Evolutionary conservation across 2,113 vertebrate genomes (phyloP).

Genomic region (Bos taurus): DNA sequence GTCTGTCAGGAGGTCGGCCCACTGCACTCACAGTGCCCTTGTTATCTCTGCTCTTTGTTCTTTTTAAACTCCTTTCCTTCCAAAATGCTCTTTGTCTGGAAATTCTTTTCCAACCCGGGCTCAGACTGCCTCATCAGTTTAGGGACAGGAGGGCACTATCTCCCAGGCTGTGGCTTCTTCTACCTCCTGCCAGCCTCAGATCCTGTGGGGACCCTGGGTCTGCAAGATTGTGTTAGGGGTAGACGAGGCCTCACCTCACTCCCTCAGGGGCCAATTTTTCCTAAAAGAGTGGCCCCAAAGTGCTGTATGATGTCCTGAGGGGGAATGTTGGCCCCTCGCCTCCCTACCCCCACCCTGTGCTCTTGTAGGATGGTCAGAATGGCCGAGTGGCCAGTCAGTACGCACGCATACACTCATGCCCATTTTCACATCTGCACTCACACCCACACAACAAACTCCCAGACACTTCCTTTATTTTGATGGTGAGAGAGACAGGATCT

Average conservation of each 20-base stretch:
- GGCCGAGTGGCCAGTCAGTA: too few species aligned
- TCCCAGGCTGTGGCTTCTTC: neutral
- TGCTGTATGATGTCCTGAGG: neutral
- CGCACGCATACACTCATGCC: fast-evolving
- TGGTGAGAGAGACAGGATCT: neutral
- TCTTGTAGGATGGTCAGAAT: neutral
- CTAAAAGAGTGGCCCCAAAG: neutral
- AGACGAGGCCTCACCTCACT: neutral
- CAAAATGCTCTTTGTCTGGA: neutral
- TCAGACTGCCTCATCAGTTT: neutral
- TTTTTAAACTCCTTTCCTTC: neutral
- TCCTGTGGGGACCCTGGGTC: neutral
- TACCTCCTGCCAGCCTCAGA: neutral
- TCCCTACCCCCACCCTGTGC: too few species aligned
- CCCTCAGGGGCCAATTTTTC: neutral
- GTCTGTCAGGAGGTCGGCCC: neutral
- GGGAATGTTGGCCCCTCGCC: neutral
- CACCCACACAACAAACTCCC: neutral
- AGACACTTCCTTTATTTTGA: neutral
- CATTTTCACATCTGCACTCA: neutral
- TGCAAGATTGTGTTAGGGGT: neutral
- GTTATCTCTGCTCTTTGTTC: neutral
- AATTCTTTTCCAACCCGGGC: neutral
- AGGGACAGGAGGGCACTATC: neutral
- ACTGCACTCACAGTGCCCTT: neutral